A percentile compares a stretch with the other conserved stretches of the same genome.
Evolutionary conservation across 2,113 vertebrate species (phyloP).

Genomic region (Calidris pugnax): DNA sequence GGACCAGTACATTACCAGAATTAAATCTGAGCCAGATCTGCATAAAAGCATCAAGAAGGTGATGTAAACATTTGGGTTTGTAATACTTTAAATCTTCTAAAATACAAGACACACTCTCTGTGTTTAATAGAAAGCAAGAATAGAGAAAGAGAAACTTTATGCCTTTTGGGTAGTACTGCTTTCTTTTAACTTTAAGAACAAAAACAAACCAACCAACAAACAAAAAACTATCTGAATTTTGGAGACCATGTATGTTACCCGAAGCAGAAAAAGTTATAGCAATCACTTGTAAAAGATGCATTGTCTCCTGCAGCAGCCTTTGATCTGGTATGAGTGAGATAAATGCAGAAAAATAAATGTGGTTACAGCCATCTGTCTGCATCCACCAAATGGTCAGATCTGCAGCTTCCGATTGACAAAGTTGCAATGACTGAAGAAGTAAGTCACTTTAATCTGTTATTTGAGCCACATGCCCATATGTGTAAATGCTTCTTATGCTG

Average conservation of each 20-base stretch:
- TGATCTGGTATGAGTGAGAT: not conserved
- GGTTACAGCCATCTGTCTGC: not conserved
- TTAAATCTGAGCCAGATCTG: not conserved
- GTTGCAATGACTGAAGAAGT: not conserved
- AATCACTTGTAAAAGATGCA: not conserved
- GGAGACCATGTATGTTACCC: rapidly evolving
- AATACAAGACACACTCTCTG: not conserved
- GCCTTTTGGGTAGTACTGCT: not conserved
- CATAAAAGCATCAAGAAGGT: not conserved
- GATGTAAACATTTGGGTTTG: not conserved
- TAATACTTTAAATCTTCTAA: not conserved
- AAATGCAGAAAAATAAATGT: not conserved
- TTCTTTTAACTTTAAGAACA: not conserved
- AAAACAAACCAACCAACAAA: not conserved
- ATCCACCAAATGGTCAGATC: not conserved
- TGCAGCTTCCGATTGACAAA: not conserved
- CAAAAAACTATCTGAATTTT: not conserved
- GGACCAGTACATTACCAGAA: not conserved
- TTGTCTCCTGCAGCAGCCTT: not conserved
- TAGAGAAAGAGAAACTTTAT: not conserved
- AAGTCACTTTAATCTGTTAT: not conserved
- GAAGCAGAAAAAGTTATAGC: not conserved
- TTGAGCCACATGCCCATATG: not conserved
- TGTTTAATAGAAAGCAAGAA: not conserved
- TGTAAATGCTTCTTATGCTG: not conserved